Evolutionary conservation across 2,113 vertebrate genomes (phyloP).

Genomic region (Hippocampus zosterae): DNA sequence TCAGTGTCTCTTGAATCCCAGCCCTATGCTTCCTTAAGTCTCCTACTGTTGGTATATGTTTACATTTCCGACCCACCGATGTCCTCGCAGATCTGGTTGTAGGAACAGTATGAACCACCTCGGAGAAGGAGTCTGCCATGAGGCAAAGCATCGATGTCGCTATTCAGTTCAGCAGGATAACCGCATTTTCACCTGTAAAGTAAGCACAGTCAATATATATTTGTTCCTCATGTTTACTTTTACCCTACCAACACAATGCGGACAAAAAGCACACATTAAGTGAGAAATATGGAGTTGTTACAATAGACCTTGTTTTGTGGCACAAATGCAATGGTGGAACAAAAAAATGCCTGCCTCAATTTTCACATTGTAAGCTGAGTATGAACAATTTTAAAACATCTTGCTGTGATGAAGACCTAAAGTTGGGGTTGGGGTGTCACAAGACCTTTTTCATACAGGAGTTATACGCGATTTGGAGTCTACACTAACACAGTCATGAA

Average conservation of each 20-base stretch:
- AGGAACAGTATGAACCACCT: conserved; percentile 98
- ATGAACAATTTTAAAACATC: not conserved
- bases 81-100: conserved; percentile 81
- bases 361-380: not conserved
- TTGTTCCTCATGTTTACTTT: not conserved
- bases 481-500: too few species aligned
- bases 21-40: not conserved
- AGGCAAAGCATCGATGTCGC: conserved; percentile 88
- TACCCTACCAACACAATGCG: not conserved
- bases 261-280: not conserved
- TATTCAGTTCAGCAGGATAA: conserved; percentile 96
- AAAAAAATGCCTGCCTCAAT: not conserved
- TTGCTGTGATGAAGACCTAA: not conserved
- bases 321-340: not conserved
- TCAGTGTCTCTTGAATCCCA: conserved; percentile 64
- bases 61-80: not conserved
- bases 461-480: too few species aligned
- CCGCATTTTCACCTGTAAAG: conserved; percentile 96
- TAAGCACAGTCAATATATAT: conserved; percentile 50
- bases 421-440: not conserved
- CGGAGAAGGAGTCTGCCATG: conserved; percentile 84
- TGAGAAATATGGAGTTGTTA: not conserved
- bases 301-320: not conserved
- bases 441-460: not conserved
- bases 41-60: not conserved